phyloP scores from a whole-genome alignment of 2,113 vertebrate genomes.

The Passer domesticus region DNA sequence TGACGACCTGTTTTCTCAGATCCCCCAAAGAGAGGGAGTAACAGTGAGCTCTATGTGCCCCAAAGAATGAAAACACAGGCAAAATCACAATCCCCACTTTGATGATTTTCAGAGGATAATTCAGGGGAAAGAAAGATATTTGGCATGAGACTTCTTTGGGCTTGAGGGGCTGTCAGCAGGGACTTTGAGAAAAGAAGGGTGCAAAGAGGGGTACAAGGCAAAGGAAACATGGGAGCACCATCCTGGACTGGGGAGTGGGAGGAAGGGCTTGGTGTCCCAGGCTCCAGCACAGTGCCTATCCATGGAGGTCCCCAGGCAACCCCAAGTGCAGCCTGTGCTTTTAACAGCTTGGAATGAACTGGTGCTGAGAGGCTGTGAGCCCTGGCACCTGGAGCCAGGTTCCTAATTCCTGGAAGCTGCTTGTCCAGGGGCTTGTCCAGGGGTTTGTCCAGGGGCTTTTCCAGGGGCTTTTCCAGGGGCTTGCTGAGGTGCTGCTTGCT shows the following conservation, averaged over 20 bases:
- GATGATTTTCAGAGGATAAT: background rate
- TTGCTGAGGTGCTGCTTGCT: accelerated
- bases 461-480: background rate
- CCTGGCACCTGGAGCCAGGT: background rate
- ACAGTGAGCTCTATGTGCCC: accelerated
- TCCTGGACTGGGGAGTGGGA: background rate
- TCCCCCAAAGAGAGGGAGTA: background rate
- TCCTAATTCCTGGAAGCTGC: background rate
- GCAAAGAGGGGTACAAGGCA: background rate
- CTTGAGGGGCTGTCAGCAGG: background rate
- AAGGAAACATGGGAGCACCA: background rate
- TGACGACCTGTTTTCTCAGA: background rate
- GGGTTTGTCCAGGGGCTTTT: background rate
- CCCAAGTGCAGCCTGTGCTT: background rate
- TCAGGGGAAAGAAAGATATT: background rate
- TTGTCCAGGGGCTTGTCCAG: background rate
- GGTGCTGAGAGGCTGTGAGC: background rate
- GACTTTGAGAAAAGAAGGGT: background rate
- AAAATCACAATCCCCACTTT: background rate
- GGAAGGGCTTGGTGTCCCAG: background rate
- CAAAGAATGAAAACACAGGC: background rate
- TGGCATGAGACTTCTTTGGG: background rate
- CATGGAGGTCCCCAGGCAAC: accelerated
- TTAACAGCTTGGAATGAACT: background rate
- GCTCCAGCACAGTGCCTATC: background rate